Percentiles rank a stretch among this genome's conserved stretches.
Conservation (phyloP, 1,140 invertebrate species). For the Antheraea mylitta region DNA sequence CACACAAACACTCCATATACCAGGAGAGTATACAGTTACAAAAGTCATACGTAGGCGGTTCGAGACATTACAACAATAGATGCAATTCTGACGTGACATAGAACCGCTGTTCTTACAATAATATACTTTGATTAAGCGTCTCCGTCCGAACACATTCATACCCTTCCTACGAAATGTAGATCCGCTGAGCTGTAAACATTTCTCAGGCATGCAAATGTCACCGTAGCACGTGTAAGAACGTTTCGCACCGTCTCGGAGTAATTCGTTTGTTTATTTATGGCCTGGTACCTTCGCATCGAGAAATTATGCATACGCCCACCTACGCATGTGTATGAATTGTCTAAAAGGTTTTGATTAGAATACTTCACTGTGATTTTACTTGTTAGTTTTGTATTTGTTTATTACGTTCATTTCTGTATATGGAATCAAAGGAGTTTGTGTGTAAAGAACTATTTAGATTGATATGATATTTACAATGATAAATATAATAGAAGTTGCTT, state of each 20-base stretch:
- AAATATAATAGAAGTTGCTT: too few relatives aligned
- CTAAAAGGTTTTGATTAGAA: not conserved
- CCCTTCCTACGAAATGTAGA: constrained; percentile 31
- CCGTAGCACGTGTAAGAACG: constrained; percentile 42
- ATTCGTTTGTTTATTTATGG: constrained; percentile 71
- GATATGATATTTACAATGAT: too few relatives aligned
- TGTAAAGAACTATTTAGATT: too few relatives aligned
- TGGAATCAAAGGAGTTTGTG: too few relatives aligned
- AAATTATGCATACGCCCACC: constrained; percentile 48
- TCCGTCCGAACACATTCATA: not conserved
- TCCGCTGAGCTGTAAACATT: constrained; percentile 49
- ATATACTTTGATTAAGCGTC: constrained; percentile 24
- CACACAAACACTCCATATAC: not conserved
- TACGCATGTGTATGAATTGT: constrained; percentile 47
- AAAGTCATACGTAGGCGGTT: not conserved
- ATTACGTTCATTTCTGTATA: too few relatives aligned
- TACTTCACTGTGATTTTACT: not conserved
- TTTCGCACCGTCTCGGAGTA: constrained; percentile 47
- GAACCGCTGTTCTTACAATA: constrained; percentile 1
- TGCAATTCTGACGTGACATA: constrained; percentile 6
- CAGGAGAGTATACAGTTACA: not conserved
- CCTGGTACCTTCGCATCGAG: constrained; percentile 52
- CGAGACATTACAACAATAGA: not conserved
- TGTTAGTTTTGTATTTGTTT: not conserved
- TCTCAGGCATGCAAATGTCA: constrained; percentile 65